Conservation (phyloP, 2,888 invertebrate genomes). For the Orthosia incerta region DNA sequence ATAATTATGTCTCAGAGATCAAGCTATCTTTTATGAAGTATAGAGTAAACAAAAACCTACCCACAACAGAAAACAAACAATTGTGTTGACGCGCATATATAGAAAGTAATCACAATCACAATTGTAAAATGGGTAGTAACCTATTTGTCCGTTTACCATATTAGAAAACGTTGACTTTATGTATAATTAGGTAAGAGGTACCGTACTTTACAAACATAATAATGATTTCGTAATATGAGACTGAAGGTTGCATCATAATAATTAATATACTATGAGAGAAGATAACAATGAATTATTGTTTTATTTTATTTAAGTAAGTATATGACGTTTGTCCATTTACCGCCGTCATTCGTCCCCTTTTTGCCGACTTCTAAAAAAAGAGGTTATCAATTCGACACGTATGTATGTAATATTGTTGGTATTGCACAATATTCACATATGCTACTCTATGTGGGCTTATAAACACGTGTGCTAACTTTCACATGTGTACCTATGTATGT, state of each 20-base stretch:
- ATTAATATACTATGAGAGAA: background rate
- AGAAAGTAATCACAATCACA: background rate
- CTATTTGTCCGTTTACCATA: background rate
- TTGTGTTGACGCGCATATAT: background rate
- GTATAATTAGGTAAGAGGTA: background rate
- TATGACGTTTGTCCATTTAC: conserved; percentile 4
- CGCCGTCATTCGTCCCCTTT: too few relatives aligned
- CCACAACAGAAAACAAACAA: background rate
- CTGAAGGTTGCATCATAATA: conserved; percentile 27
- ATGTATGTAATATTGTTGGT: too few relatives aligned
- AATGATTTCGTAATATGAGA: conserved; percentile 4
- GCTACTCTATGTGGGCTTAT: too few relatives aligned
- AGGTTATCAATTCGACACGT: too few relatives aligned
- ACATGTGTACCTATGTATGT: too few relatives aligned
- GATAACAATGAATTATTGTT: conserved; percentile 4
- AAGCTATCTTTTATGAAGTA: too few relatives aligned
- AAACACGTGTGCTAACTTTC: too few relatives aligned
- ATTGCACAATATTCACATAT: too few relatives aligned
- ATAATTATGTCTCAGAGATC: too few relatives aligned
- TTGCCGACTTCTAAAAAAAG: too few relatives aligned
- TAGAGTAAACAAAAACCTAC: background rate
- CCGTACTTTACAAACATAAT: background rate
- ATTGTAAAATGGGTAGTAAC: background rate
- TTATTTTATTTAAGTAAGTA: background rate
- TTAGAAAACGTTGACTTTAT: too few relatives aligned